A percentile compares a stretch with the other conserved stretches of the same genome.
These are phyloP conservation scores for Nemapogon koenigi DNA, from an alignment of 2,888 invertebrate species.

Conservation along the genomic window DNA sequence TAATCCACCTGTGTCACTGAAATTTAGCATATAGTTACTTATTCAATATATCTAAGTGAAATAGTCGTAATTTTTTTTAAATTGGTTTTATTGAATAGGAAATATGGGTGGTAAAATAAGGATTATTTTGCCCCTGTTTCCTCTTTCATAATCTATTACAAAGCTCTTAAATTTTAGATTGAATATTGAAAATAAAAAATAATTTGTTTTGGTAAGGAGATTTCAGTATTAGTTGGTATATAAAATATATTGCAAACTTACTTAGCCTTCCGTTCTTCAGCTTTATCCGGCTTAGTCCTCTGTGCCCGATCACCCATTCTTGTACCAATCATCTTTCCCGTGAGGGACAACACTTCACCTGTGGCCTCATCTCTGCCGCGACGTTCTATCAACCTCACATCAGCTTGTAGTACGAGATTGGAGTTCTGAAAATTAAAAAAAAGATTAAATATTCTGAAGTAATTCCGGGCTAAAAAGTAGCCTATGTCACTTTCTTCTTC, in stretches of 20 bases:
- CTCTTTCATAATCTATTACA: too few species aligned
- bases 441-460: background rate
- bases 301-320: slow-evolving; percentile 97
- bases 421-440: slow-evolving; percentile 79
- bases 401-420: slow-evolving; percentile 99
- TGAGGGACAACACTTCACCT: slow-evolving; percentile 96
- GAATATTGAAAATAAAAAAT: background rate
- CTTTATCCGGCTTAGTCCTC: slow-evolving; percentile 90
- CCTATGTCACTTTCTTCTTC: slow-evolving; percentile 14
- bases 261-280: slow-evolving; percentile 93
- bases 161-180: too few species aligned
- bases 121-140: too few species aligned
- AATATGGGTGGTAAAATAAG: too few species aligned
- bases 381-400: slow-evolving; percentile 95
- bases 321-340: slow-evolving; percentile 87
- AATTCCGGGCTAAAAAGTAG: too few species aligned
- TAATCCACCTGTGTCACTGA: too few species aligned
- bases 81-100: too few species aligned
- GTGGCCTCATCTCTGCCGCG: slow-evolving; percentile 99
- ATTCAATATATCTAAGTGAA: too few species aligned
- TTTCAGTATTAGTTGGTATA: background rate
- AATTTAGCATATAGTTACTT: too few species aligned
- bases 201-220: background rate
- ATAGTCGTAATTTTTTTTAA: too few species aligned
- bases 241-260: slow-evolving; percentile 38